phyloP scores from a whole-genome alignment of 1,140 invertebrate genomes.

The Platyscapa corneri region DNA sequence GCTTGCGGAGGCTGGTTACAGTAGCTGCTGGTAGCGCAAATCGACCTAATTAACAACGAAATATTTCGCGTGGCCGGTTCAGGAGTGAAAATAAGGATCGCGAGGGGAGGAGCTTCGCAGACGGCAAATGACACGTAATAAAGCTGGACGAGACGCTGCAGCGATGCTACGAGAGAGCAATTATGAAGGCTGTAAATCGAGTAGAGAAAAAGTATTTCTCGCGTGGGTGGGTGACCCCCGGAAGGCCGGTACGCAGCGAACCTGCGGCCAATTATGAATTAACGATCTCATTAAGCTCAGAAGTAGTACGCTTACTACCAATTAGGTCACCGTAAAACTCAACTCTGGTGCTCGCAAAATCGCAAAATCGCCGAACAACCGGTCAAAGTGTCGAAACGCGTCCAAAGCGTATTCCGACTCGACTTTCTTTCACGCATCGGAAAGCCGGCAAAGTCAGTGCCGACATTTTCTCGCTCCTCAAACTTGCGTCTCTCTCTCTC shows the following conservation, averaged over 20 bases:
- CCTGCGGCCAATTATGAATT: constrained; percentile 51
- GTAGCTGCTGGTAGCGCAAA: not conserved
- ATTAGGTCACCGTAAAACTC: constrained; percentile 58
- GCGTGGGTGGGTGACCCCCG: not conserved
- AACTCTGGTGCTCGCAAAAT: not conserved
- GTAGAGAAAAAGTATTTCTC: constrained; percentile 8
- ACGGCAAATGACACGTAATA: not conserved
- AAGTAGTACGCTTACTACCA: constrained; percentile 56
- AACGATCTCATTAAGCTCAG: constrained; percentile 59
- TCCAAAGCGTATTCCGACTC: not conserved
- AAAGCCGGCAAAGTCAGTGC: no score
- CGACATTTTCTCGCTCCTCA: no score
- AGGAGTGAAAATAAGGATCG: not conserved
- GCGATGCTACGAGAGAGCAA: not conserved
- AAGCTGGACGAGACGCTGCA: not conserved
- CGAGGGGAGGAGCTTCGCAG: not conserved
- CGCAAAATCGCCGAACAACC: not conserved
- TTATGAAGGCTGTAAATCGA: constrained; percentile 38
- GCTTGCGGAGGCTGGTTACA: not conserved
- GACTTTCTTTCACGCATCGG: not conserved
- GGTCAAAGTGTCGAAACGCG: constrained; percentile 21
- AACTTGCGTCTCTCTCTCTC: no score
- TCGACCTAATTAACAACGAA: not conserved
- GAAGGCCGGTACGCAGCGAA: not conserved
- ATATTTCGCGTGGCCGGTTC: not conserved